Evolutionary conservation across 2,888 invertebrate genomes (phyloP).

Genomic region (Anarsia innoxiella): DNA sequence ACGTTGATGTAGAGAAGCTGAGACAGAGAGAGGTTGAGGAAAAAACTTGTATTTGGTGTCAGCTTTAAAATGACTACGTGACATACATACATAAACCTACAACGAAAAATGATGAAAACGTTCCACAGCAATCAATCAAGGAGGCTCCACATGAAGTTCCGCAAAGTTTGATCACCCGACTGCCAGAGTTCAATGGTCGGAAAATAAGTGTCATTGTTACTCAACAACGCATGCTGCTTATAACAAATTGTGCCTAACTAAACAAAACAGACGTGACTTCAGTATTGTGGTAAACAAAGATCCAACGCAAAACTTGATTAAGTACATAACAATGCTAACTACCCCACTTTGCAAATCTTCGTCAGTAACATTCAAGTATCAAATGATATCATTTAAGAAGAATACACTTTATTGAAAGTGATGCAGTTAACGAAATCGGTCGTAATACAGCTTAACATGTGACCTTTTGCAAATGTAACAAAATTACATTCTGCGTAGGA

Average conservation of each 20-base stretch:
- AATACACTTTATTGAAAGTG: constrained; percentile 3
- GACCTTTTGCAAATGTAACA: constrained; percentile 43
- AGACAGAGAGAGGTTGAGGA: constrained; percentile 51
- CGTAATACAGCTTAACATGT: constrained; percentile 27
- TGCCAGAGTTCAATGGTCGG: constrained; percentile 41
- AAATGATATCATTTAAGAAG: too few relatives aligned
- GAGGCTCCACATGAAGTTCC: constrained; percentile 26
- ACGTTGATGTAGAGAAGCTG: constrained; percentile 20
- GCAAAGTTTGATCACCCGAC: constrained; percentile 38
- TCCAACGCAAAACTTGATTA: too few relatives aligned
- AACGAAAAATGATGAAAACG: constrained; percentile 23
- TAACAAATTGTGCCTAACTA: too few relatives aligned
- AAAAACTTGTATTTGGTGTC: constrained; percentile 21
- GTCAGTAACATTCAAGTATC: not conserved
- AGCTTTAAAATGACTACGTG: constrained; percentile 20
- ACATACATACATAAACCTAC: constrained; percentile 22
- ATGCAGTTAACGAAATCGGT: constrained; percentile 11
- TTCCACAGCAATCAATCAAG: constrained; percentile 29
- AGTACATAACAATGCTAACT: not conserved
- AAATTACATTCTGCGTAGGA: constrained; percentile 54
- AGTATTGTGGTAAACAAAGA: not conserved
- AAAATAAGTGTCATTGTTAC: constrained; percentile 12
- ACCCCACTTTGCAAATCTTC: not conserved
- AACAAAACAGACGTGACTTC: not conserved
- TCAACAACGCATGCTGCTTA: too few relatives aligned